These are phyloP conservation scores for Corvus cornix DNA, from an alignment of 2,113 vertebrate species.

Conservation along the genomic window DNA sequence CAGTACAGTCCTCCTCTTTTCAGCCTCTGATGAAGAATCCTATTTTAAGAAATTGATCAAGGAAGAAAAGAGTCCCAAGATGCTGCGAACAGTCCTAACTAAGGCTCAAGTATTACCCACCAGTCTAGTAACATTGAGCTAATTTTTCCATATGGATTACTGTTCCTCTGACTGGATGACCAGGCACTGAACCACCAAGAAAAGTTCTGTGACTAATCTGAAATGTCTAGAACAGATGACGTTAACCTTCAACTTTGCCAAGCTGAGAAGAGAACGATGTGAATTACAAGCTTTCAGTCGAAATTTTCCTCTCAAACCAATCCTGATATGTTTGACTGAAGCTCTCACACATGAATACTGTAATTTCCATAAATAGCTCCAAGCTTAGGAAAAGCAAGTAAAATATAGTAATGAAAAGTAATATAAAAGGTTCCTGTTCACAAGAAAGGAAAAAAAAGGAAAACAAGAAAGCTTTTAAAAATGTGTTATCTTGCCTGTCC, in stretches of 20 bases:
- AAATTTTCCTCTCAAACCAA: conserved; percentile 52
- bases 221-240: conserved; percentile 71
- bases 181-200: conserved; percentile 75
- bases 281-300: conserved; percentile 69
- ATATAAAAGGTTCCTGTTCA: conserved; percentile 56
- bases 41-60: conserved; percentile 96
- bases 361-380: conserved; percentile 57
- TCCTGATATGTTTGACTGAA: conserved; percentile 64
- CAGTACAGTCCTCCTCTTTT: conserved; percentile 97
- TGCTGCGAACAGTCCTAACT: conserved; percentile 79
- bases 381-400: conserved; percentile 54
- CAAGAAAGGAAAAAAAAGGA: conserved; percentile 10
- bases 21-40: conserved; percentile 98
- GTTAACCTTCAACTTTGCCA: conserved; percentile 71
- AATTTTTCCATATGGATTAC: conserved; percentile 77
- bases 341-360: conserved; percentile 57
- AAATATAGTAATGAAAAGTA: conserved; percentile 39
- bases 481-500: conserved; percentile 68
- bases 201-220: conserved; percentile 75
- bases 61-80: conserved; percentile 82
- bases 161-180: conserved; percentile 78
- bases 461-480: conserved; percentile 41
- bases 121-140: conserved; percentile 78
- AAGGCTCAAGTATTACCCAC: conserved; percentile 79
- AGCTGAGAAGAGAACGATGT: conserved; percentile 75